Conservation (phyloP, 2,797 vertebrate species). For the Sardinella longiceps region DNA sequence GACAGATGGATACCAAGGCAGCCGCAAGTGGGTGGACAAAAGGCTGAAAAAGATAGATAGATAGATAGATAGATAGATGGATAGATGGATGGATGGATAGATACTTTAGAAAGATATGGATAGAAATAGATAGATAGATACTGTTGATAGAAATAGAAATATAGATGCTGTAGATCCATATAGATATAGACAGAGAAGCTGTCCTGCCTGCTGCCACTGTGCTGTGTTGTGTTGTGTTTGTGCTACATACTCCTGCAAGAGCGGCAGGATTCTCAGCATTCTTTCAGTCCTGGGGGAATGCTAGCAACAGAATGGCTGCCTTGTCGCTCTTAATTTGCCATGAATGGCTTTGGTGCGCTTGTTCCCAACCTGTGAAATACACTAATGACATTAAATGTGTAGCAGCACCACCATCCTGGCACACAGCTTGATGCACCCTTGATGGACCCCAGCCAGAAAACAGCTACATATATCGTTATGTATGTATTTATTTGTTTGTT, state of each 20-base stretch:
- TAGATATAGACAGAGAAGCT: too few species aligned
- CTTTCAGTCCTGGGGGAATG: constrained; percentile 20
- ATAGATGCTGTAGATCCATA: too few species aligned
- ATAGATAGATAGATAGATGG: background rate
- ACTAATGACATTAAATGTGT: constrained; percentile 48
- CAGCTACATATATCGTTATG: background rate
- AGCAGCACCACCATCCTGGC: constrained; percentile 17
- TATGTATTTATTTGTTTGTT: background rate
- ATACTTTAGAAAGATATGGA: background rate
- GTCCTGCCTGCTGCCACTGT: background rate
- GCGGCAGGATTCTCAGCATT: constrained; percentile 59
- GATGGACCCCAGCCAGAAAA: background rate
- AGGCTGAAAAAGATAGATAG: background rate
- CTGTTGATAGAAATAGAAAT: too few species aligned
- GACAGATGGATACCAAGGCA: too few species aligned
- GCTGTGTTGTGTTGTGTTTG: constrained; percentile 25
- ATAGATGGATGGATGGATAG: background rate
- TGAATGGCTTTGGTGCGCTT: constrained; percentile 50
- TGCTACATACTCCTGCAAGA: constrained; percentile 4
- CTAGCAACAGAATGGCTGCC: constrained; percentile 54
- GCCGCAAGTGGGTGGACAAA: too few species aligned
- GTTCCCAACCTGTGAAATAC: constrained; percentile 52
- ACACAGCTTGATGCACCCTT: background rate
- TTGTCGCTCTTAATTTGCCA: constrained; percentile 63
- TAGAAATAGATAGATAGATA: background rate